These are phyloP conservation scores for Ochropacha duplaris DNA, from an alignment of 2,888 invertebrate genomes.

Conservation along the genomic window DNA sequence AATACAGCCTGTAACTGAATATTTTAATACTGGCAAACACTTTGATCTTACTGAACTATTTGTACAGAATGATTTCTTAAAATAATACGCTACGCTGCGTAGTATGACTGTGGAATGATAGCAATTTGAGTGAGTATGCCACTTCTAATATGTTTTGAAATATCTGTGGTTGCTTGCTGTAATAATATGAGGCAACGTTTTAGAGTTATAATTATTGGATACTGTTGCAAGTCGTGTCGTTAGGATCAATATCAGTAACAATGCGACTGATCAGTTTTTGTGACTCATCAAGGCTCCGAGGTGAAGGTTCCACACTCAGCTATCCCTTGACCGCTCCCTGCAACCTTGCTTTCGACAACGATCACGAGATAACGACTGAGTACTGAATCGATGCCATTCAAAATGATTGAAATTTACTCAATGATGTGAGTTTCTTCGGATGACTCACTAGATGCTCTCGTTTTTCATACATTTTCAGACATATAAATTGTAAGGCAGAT, in stretches of 20 bases:
- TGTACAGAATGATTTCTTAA: neutral
- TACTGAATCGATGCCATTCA: slow-evolving; percentile 41
- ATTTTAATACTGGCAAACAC: neutral
- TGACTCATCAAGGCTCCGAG: slow-evolving; percentile 69
- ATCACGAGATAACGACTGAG: slow-evolving; percentile 61
- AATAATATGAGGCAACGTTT: slow-evolving; percentile 45
- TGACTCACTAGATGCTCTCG: slow-evolving; percentile 24
- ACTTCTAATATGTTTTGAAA: neutral
- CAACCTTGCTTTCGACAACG: slow-evolving; percentile 75
- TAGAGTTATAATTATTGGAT: slow-evolving; percentile 64
- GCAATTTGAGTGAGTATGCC: neutral
- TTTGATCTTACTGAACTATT: neutral
- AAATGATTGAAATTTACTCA: slow-evolving; percentile 44
- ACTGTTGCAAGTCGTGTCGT: slow-evolving; percentile 57
- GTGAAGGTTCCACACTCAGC: slow-evolving; percentile 58
- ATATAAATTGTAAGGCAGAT: neutral
- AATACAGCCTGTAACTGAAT: no score
- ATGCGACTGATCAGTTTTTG: slow-evolving; percentile 47
- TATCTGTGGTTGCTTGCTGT: slow-evolving; percentile 22
- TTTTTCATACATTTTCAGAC: neutral
- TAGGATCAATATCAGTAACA: slow-evolving; percentile 69
- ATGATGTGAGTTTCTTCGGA: slow-evolving; percentile 35
- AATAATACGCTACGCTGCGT: neutral
- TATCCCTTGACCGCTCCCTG: slow-evolving; percentile 76
- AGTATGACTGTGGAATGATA: neutral